Evolutionary conservation across 2,888 invertebrate genomes (phyloP), one percentile per base, ranked within the genome.

Genomic region (Trissolcus brochymenae): DNA sequence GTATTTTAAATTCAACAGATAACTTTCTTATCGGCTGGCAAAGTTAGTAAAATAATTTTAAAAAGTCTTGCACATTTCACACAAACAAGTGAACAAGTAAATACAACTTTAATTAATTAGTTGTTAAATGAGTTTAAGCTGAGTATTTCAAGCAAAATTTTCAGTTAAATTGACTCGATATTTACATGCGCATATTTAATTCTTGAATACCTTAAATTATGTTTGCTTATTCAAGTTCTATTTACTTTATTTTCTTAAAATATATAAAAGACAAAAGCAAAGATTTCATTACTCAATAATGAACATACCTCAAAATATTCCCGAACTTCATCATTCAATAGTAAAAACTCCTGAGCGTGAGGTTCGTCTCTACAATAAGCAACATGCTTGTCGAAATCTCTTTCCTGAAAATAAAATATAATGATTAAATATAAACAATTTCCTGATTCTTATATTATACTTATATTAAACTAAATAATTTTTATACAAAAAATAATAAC

Each of bases 311-410:
- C 94, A 88, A 96, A 96, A 90, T 94, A 96, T 82, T 94, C 93
- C 81, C 92, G 92, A 65, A 94, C 93, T 60, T 92, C 91, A 19
- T 93, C 92, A 81, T 94, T 94, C 56, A 91, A 90, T 76, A 92
- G 92, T 49, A 98, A 91, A 83, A 96, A 93, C 75, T 94, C 94
- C 87, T 96, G 95, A 19, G 96, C 95, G 43, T 92, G 90, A 4
- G 96, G 95, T 89, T 96, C 95, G 88, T 96, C 95, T 87, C 94
- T 93, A 89, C 95, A 96, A 90, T 97, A 97, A 67, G 94, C 93
- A 56, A 96, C 96, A 89, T 98, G 97, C 87, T 96, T 95, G 90
- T 98, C 97, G 88, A 98, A 98, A 90, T 98, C 97, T 61, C 97
- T 91, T 91, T 98, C 97, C 92, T 92, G 81, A 51, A 67, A 57